Base-by-base conservation (phyloP, 1,140 invertebrate genomes). In the Acromyrmex charruanus region DNA sequence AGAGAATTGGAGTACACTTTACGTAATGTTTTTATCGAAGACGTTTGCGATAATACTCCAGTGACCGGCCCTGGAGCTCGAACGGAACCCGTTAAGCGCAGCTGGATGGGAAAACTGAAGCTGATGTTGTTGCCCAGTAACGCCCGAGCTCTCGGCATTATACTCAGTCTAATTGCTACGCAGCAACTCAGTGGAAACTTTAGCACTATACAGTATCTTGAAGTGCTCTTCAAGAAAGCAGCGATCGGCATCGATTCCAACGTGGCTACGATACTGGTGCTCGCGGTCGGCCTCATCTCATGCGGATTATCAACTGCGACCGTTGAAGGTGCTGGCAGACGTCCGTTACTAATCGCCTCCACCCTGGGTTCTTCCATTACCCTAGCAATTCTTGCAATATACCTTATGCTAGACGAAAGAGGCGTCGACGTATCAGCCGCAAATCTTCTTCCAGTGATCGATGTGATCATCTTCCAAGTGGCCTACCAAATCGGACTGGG, bases 131-230 rank as follows among this genome's bases (percentile, higher is more conserved):
- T 96, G 0, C 94, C 95, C 7, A 96, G 95, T 12, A 97, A 97
- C 92, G 94, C 96, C 53, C 96, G 96, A 85, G 97, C 97, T 1
- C 93, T 98, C 9, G 93, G 96, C 2, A 97, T 98, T 59, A 95
- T 97, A 25, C 91, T 97, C 55, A 96, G 96, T 7, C 95, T 98
- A 65, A 97, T 98, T 87, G 95, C 97, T 1, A 97, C 97, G 5
- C 98, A 98, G 92, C 97, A 98, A 91, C 95, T 98, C 35, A 97
- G 97, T 77, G 97, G 98, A 0, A 98, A 97, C 69, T 98, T 97
- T 81, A 97, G 97, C 3, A 96, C 98, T 12, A 97, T 97, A 93
- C 97, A 97, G 49, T 98, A 98, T 89, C 95, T 97, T 0, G 96
- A 97, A 59, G 96, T 96, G 21, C 97, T 98, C 85, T 97, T 98